phyloP scores from a whole-genome alignment of 2,888 invertebrate species.

The Diaprepes abbreviatus region DNA sequence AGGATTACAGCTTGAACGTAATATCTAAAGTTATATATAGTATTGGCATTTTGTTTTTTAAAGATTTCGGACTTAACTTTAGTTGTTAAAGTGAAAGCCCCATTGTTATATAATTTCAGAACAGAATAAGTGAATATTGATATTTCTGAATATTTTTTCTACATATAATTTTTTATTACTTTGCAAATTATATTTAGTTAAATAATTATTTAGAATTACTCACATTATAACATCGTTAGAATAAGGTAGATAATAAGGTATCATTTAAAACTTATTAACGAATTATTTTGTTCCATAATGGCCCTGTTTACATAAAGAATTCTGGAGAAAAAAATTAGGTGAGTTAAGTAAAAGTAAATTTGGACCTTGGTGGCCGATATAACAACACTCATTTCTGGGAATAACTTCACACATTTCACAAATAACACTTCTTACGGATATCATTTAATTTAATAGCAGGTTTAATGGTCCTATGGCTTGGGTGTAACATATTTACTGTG shows the following conservation, averaged over 20 bases:
- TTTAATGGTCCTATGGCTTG: background rate
- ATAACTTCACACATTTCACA: constrained; percentile 12
- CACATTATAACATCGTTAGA: too few species aligned
- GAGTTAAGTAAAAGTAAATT: constrained; percentile 65
- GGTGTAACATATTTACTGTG: constrained; percentile 4
- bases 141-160: too few species aligned
- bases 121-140: too few species aligned
- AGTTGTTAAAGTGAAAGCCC: too few species aligned
- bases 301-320: constrained; percentile 75
- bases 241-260: constrained; percentile 12
- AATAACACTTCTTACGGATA: constrained; percentile 25
- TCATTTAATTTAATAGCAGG: background rate
- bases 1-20: too few species aligned
- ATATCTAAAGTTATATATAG: too few species aligned
- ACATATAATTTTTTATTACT: too few species aligned
- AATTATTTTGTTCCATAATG: constrained; percentile 70
- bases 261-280: constrained; percentile 24
- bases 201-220: too few species aligned
- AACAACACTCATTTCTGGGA: constrained; percentile 32
- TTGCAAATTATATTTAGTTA: too few species aligned
- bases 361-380: constrained; percentile 23
- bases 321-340: constrained; percentile 89
- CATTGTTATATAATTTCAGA: too few species aligned
- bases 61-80: too few species aligned
- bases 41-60: too few species aligned